Evolutionary conservation across 92 coral and sea anemone genomes (phyloP), one percentile per base, ranked within the genome.

Genomic region (Epizoanthus rinbou): DNA sequence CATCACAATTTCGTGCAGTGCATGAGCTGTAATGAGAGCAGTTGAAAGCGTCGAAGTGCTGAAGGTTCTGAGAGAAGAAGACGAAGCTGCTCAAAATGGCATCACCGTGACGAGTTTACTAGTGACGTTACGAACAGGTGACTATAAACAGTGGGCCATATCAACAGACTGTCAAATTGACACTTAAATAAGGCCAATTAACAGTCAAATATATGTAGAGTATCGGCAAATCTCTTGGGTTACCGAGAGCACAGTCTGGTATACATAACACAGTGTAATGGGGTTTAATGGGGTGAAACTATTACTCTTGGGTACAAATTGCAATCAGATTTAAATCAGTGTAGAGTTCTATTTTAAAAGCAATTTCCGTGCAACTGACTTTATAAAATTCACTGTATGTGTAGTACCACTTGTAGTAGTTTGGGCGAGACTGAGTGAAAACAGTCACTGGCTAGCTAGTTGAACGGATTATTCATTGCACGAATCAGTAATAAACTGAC

Each of bases 111-210:
- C 71, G 60, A 9, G 15, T 62, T 8, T 43, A 69, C 24, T 8
- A 15, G 57, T 78, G 82, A 78, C 72, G 82, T 62, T 69, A 63
- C 58, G 13, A 59, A 22, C 71, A 62, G 82, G 69, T 78, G 82
- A 21, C 7, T 45, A 24, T 57, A 56, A 54, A 57, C 62, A 76
- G 33, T 1, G 25, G 35, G 6, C 43, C 47, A 19, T 15, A 59
- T 11, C 31, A n/a, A 23, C 37, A 43, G 39, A 62, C 58, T 10
- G 31, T 37, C 69, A 23, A 14, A 60, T 13, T 37, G 22, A 41
- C 16, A 22, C 16, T 15, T 60, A 22, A 19, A 60, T 10, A 18
- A 3, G 41, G 28, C 53, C 72, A 67, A 41, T 28, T 47, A 47
- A 47, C 54, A 47, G 54, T 43, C 50, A 43, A 28, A 28, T 28